phyloP scores from a whole-genome alignment of 2,888 invertebrate species.

The Steinernema scapterisci region DNA sequence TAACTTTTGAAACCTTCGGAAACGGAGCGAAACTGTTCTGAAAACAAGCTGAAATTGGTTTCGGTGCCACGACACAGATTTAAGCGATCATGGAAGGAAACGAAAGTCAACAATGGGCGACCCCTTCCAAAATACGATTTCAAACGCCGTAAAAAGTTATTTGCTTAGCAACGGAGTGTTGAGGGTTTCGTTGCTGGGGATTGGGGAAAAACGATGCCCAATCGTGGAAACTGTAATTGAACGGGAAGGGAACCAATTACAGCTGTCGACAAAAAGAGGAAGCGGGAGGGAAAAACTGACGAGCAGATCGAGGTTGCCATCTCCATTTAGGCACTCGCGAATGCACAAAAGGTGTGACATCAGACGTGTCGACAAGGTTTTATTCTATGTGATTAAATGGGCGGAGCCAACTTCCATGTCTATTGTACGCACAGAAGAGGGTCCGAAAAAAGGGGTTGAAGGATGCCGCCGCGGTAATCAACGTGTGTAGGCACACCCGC shows the following conservation, averaged over 20 bases:
- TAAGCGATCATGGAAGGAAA: neutral
- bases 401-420: conserved; percentile 27
- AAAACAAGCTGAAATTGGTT: neutral
- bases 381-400: conserved; percentile 27
- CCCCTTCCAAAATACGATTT: neutral
- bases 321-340: neutral
- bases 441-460: conserved; percentile 15
- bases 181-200: neutral
- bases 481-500: neutral
- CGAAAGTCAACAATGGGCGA: conserved; percentile 16
- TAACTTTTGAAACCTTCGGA: neutral
- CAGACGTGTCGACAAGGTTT: conserved; percentile 26
- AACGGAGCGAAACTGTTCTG: neutral
- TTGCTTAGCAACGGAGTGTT: neutral
- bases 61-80: neutral
- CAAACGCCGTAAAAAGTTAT: conserved; percentile 10
- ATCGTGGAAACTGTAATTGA: neutral
- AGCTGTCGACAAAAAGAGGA: neutral
- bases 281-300: neutral
- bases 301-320: neutral
- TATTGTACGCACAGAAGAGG: neutral
- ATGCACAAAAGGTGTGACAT: conserved; percentile 27
- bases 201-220: neutral
- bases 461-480: conserved; percentile 4
- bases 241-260: neutral